Conservation (phyloP, 2,113 vertebrate genomes). For the Numida meleagris region DNA sequence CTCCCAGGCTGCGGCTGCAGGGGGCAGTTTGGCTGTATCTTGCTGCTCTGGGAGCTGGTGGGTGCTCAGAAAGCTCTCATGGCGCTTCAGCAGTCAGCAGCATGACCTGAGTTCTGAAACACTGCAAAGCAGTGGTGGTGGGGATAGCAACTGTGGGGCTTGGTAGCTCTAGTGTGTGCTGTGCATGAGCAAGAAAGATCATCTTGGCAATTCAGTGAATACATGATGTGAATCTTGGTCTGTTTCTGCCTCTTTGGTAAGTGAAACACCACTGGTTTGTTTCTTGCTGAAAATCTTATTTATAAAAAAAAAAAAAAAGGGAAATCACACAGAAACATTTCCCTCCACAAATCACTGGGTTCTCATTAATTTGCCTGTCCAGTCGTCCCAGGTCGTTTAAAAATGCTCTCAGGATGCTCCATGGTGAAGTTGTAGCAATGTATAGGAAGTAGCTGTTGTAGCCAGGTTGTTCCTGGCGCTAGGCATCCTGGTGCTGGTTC, state of each 20-base stretch:
- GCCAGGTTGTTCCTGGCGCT: background rate
- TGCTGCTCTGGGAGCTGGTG: background rate
- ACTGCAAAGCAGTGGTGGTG: background rate
- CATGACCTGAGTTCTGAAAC: background rate
- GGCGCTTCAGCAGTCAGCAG: no score
- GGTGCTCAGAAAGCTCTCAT: background rate
- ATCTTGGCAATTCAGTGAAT: background rate
- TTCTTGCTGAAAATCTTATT: background rate
- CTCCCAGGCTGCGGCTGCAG: accelerated
- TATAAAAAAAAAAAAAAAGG: background rate
- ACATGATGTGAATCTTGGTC: background rate
- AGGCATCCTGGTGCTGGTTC: background rate
- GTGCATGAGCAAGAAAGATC: background rate
- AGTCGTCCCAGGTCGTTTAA: background rate
- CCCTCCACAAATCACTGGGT: background rate
- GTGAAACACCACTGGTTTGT: background rate
- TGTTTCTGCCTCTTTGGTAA: background rate
- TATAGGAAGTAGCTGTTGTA: background rate
- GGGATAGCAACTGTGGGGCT: background rate
- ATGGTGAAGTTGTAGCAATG: background rate
- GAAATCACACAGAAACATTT: background rate
- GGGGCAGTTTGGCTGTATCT: background rate
- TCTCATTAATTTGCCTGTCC: background rate
- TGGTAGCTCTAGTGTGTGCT: background rate
- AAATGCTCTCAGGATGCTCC: no score